Base-by-base conservation (phyloP, 2,797 vertebrate genomes). In the Enteromius radiatus region DNA sequence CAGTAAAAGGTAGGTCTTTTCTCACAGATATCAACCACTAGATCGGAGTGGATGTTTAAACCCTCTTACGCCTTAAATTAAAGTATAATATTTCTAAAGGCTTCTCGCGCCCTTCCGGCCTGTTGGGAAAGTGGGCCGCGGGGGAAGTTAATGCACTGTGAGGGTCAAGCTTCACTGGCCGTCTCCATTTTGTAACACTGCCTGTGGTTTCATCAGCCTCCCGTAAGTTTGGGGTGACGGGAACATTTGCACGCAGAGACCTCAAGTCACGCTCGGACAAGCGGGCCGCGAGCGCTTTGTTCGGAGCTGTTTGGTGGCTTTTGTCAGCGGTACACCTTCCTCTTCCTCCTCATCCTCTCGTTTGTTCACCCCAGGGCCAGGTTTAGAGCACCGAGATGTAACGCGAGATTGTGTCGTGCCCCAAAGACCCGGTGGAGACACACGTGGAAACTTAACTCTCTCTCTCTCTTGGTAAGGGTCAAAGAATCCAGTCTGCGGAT, bases 321-420 rank as follows among this genome's bases (percentile, higher is more conserved):
- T 91, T 91, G 86, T 91, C 75, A 43, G 26, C 38, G 76, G 71
- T 71, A 17, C 83, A 81, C 80, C 64, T 83, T 75, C 82, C 63
- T 84, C 78, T 87, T 84, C 83, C 69, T 79, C 86, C 82, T 86
- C 86, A 45, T 84, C 49, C 52, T 67, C 23, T 49, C 41, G 38
- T 81, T 79, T 64, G 70, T 52, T 73, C 79, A 84, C 82, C 84
- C 54, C 28, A 41, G 52, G 28, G 79, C 47, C 59, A 41, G 69
- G 63, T 84, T 86, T 65, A 85, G 87, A 91, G 88, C 90, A 89
- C 88, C 87, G 82, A 36, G 89, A 85, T 89, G 89, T 88, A 91
- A 91, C 21, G 14, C 71, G 90, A 91, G 80, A 80, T 78, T 56
- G 49, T 77, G 78, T 59, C 76, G 59, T 78, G 84, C 76, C 84